These are phyloP conservation scores for Antechinus flavipes DNA, from an alignment of 2,113 vertebrate genomes.

Conservation along the genomic window DNA sequence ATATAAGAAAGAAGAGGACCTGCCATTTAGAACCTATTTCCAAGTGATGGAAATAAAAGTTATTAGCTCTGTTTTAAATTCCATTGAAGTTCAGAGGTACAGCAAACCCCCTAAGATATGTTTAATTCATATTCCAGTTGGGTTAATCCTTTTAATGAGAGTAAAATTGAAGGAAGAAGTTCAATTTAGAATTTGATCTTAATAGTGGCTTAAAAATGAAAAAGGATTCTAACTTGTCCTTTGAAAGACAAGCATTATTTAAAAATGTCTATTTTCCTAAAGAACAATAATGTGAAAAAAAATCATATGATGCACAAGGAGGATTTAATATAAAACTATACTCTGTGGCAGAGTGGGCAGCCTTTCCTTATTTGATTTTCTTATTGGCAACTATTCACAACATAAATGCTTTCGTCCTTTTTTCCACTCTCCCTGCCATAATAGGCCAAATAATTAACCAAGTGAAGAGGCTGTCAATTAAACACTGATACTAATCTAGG, in stretches of 20 bases:
- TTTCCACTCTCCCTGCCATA: conserved; percentile 80
- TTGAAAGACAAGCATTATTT: conserved; percentile 64
- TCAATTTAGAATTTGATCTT: conserved; percentile 66
- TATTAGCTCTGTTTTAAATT: background rate
- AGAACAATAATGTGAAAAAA: conserved; percentile 80
- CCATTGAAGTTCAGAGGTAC: conserved; percentile 9
- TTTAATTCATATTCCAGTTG: conserved; percentile 27
- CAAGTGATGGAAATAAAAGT: background rate
- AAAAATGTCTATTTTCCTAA: conserved; percentile 77
- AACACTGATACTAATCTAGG: conserved; percentile 91
- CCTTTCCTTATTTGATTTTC: conserved; percentile 82
- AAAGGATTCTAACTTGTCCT: conserved; percentile 69
- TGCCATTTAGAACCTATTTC: background rate
- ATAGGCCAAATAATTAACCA: conserved; percentile 87
- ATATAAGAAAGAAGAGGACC: background rate
- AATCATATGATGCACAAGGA: conserved; percentile 64
- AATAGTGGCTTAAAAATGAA: conserved; percentile 60
- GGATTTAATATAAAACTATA: conserved; percentile 60
- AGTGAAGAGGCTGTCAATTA: conserved; percentile 91
- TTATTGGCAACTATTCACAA: conserved; percentile 87
- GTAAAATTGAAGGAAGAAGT: conserved; percentile 71
- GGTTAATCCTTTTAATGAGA: conserved; percentile 32
- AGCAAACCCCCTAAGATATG: conserved; percentile 4
- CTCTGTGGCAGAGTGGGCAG: conserved; percentile 66
- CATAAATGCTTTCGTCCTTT: conserved; percentile 87